These are phyloP conservation scores for Gymnocypris eckloni DNA, from an alignment of 2,797 vertebrate genomes.

Conservation along the genomic window DNA sequence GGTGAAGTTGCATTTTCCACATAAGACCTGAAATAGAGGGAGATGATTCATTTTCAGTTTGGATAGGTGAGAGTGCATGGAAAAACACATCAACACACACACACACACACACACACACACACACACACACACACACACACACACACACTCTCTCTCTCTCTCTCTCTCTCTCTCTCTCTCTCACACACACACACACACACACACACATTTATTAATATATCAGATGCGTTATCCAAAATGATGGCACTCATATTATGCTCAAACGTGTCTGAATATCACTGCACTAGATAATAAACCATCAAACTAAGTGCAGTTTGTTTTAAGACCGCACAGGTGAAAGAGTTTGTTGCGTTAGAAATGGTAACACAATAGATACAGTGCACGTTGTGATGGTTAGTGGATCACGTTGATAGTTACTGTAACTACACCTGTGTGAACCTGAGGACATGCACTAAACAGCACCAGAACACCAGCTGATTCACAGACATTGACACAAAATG, in stretches of 20 bases:
- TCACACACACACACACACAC: constrained; percentile 27
- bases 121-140: not conserved
- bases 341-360: not conserved
- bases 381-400: not conserved
- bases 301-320: not conserved
- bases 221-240: not conserved
- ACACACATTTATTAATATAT: not conserved
- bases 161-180: too few species aligned
- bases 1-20: constrained; percentile 82
- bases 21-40: constrained; percentile 68
- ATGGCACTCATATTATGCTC: not conserved
- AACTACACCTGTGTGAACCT: not conserved
- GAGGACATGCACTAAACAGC: not conserved
- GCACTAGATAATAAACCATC: not conserved
- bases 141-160: too few species aligned
- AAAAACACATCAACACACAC: constrained; percentile 58
- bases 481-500: not conserved
- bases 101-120: not conserved
- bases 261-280: not conserved
- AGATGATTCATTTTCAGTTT: constrained; percentile 38
- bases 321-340: not conserved
- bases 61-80: constrained; percentile 43
- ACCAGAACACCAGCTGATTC: not conserved
- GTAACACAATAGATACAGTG: not conserved
- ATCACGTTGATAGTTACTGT: not conserved